These are phyloP conservation scores for Scaptomyza caliginosa DNA, from an alignment of 2,888 invertebrate species.

Conservation along the genomic window DNA sequence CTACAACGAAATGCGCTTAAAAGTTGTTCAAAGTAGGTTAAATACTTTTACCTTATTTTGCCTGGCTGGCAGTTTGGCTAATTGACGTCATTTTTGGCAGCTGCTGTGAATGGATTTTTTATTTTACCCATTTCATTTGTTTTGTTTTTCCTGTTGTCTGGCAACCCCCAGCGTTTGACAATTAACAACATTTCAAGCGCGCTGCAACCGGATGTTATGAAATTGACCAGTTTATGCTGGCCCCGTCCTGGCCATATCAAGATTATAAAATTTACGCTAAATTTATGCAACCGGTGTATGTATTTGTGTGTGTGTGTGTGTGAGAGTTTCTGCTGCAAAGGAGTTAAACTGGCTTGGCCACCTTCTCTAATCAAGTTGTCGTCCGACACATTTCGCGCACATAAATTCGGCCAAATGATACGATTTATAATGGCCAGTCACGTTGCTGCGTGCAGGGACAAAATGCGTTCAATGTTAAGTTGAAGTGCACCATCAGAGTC, in stretches of 20 bases:
- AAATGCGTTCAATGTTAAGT: constrained; percentile 70
- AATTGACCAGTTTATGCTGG: constrained; percentile 68
- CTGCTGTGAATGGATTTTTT: constrained; percentile 12
- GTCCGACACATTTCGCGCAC: constrained; percentile 58
- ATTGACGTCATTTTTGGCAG: constrained; percentile 70
- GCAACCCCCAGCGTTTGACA: constrained; percentile 60
- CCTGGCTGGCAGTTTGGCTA: constrained; percentile 50
- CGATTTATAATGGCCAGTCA: constrained; percentile 32
- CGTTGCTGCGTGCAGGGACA: constrained; percentile 54
- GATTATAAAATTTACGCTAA: constrained; percentile 74
- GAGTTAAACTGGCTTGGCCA: constrained; percentile 32
- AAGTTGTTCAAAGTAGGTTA: constrained; percentile 65
- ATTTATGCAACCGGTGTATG: constrained; percentile 72
- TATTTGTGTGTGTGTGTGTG: not conserved
- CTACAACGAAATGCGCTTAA: constrained; percentile 64
- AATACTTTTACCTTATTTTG: constrained; percentile 75
- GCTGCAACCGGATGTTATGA: constrained; percentile 79
- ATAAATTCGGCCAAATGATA: constrained; percentile 37
- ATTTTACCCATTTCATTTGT: constrained; percentile 8
- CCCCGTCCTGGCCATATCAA: constrained; percentile 63
- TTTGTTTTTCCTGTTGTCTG: constrained; percentile 54
- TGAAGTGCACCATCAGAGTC: constrained; percentile 64
- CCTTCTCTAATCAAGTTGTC: constrained; percentile 66
- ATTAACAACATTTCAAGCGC: constrained; percentile 79
- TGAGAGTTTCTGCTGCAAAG: not conserved